Evolutionary conservation across 2,888 invertebrate genomes (phyloP), one percentile per base, ranked within the genome.

Genomic region (Pasiphila rectangulata): DNA sequence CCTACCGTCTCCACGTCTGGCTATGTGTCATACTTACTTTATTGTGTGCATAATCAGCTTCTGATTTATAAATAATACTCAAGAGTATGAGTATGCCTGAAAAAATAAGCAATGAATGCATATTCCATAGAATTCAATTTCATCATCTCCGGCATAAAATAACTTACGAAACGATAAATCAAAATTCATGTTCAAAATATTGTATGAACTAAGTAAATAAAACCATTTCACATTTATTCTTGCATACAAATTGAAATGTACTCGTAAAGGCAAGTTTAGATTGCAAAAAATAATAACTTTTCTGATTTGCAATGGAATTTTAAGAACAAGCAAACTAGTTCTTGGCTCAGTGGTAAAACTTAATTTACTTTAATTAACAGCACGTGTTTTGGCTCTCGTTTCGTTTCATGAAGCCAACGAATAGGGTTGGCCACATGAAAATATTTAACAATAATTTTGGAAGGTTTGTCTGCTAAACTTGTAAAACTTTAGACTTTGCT

Each of bases 141-240:
- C n/a, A n/a, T n/a, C n/a, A n/a, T n/a, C n/a, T n/a, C n/a, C n/a
- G 2, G 32, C 17, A 19, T 32, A 9, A 13, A 16, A 12, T 1
- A 12, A 48, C 36, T 29, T 30, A 49, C 48, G 40, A 3, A 44
- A 16, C 20, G 57, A 29, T 9, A 29, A 47, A 12, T 37, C 12
- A 36, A 48, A 52, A 50, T 34, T 34, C 67, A 68, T 68, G 51
- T 56, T 41, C 29, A 39, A 51, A 44, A 25, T 19, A 30, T 36
- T 36, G 3, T 9, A 32, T 37, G 37, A 45, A 24, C 41, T 50
- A 51, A 13, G 21, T n/a, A 39, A 43, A 40, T 49, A 40, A 39
- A 42, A 40, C 21, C 10, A 27, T 21, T 34, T 38, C 10, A 23
- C 32, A 34, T 37, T 36, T 40, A 29, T 35, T 27, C 36, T 29